phyloP scores from a whole-genome alignment of 2,113 vertebrate genomes.

The Petaurus breviceps region DNA sequence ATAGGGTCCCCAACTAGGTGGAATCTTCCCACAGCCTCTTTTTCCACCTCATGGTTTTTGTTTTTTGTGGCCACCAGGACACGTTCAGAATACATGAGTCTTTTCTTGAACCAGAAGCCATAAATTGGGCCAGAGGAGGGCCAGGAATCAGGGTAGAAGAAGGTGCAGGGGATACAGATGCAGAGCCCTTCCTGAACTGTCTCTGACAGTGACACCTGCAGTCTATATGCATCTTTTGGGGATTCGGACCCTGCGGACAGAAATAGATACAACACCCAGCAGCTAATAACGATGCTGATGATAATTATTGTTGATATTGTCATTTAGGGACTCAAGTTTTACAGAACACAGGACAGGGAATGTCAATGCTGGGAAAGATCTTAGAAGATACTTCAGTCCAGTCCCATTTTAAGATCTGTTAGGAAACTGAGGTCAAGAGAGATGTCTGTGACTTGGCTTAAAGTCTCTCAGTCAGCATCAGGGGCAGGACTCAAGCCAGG shows the following conservation, averaged over 20 bases:
- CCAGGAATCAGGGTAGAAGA: background rate
- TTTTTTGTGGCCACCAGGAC: constrained; percentile 29
- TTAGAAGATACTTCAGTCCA: background rate
- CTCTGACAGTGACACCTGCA: accelerated
- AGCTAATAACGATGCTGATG: background rate
- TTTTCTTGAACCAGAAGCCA: background rate
- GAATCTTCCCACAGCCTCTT: background rate
- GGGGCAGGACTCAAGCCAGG: background rate
- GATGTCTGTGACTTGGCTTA: background rate
- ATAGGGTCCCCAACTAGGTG: accelerated
- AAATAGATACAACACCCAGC: background rate
- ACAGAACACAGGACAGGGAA: background rate
- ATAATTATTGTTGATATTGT: background rate
- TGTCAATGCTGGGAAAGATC: background rate
- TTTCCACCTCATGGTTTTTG: accelerated
- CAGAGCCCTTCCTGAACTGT: background rate
- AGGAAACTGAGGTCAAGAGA: background rate
- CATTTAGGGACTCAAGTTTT: background rate
- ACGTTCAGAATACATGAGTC: accelerated
- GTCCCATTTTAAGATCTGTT: background rate
- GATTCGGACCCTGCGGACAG: background rate
- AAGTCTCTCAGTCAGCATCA: background rate
- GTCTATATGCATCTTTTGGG: accelerated
- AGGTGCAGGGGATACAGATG: background rate
- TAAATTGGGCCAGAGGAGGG: accelerated